Conservation (phyloP, 2,113 vertebrate genomes). For the Polypterus senegalus region DNA sequence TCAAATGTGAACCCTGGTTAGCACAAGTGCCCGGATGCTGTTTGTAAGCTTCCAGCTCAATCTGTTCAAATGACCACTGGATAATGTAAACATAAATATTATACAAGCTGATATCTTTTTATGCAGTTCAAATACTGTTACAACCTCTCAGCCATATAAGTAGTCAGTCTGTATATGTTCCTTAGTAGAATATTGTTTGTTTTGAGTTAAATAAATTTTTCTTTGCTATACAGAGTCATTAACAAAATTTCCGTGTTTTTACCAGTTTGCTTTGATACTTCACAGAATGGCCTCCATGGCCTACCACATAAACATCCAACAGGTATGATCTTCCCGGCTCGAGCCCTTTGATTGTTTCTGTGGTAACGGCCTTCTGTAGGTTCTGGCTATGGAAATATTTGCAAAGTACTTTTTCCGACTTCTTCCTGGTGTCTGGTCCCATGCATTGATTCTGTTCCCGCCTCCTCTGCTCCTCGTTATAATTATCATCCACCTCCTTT, state of each 20-base stretch:
- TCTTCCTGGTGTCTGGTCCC: conserved; percentile 78
- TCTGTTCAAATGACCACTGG: conserved; percentile 35
- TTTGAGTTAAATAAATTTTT: conserved; percentile 55
- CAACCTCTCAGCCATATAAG: conserved; percentile 60
- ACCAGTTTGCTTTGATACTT: conserved; percentile 96
- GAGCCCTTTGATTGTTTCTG: conserved; percentile 81
- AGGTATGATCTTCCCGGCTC: conserved; percentile 84
- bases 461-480: conserved; percentile 71
- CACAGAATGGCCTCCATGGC: conserved; percentile 82
- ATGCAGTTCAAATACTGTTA: conserved; percentile 62
- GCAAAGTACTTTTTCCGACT: conserved; percentile 90
- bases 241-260: conserved; percentile 93
- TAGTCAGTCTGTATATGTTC: conserved; percentile 64
- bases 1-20: conserved; percentile 21
- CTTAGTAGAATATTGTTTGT: conserved; percentile 54
- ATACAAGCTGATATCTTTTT: conserved; percentile 66
- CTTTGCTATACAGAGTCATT: conserved; percentile 45
- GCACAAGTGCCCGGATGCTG: conserved; percentile 20
- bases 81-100: conserved; percentile 63
- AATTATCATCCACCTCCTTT: conserved; percentile 70
- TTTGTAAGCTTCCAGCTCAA: conserved; percentile 23
- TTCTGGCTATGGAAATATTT: conserved; percentile 95
- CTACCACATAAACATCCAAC: conserved; percentile 90
- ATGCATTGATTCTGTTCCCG: conserved; percentile 87
- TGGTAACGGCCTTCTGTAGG: conserved; percentile 88